These are phyloP conservation scores for Agrypnia vestita DNA, from an alignment of 1,140 invertebrate species.

Conservation along the genomic window DNA sequence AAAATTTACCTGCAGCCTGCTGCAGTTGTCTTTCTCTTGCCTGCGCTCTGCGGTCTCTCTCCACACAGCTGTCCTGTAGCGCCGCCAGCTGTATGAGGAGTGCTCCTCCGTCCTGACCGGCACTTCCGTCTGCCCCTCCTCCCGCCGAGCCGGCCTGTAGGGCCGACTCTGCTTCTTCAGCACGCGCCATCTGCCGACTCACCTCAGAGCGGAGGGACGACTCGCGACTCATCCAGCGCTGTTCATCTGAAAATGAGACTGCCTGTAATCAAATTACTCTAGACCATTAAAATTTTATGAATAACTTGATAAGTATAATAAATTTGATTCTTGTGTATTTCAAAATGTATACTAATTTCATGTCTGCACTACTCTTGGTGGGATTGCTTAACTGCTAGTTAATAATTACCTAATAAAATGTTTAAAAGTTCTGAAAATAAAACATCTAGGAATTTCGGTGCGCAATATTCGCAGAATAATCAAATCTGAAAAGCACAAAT, in stretches of 20 bases:
- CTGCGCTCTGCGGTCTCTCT: conserved; percentile 64
- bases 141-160: conserved; percentile 50
- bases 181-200: conserved; percentile 63
- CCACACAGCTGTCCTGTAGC: conserved; percentile 64
- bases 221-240: conserved; percentile 66
- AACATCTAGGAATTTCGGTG: no score
- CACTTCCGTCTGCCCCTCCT: conserved; percentile 45
- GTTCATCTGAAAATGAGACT: conserved; percentile 64
- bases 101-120: conserved; percentile 55
- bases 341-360: no score
- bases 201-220: conserved; percentile 65
- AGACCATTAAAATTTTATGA: no score
- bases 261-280: not conserved
- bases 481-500: no score
- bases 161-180: conserved; percentile 57
- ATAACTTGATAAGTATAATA: no score
- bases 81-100: conserved; percentile 64
- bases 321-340: no score
- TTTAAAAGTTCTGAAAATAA: no score
- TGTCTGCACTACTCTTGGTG: no score
- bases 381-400: no score
- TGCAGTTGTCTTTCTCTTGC: conserved; percentile 58
- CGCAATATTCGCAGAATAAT: no score
- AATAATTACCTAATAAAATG: no score
- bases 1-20: conserved; percentile 61